Percentiles rank a stretch among this genome's conserved stretches.
phyloP scores from a whole-genome alignment of 2,888 invertebrate species.

The Spatulosminthurus flaviceps region DNA sequence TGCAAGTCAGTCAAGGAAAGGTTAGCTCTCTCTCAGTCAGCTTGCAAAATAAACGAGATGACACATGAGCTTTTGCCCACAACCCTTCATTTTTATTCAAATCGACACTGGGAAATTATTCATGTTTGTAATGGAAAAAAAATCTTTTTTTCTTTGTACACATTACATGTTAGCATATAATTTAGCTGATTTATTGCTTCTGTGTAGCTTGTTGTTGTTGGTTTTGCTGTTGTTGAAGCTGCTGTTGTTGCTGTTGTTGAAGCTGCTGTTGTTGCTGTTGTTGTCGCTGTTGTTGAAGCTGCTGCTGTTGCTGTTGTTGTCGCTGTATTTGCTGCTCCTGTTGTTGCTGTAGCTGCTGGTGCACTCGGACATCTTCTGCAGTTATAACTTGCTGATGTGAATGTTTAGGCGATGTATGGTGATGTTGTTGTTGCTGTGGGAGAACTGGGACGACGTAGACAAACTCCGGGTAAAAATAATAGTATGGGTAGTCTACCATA shows the following conservation, averaged over 20 bases:
- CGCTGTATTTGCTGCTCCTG: slow-evolving; percentile 2
- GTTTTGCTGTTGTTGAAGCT: neutral
- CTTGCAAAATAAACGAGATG: slow-evolving; percentile 2
- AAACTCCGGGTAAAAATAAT: slow-evolving; percentile 43
- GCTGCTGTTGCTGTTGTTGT: slow-evolving; percentile 21
- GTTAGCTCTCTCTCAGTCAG: neutral
- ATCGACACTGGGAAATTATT: slow-evolving; percentile 21
- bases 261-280: slow-evolving; percentile 22
- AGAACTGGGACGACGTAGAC: slow-evolving; percentile 43
- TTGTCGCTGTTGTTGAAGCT: slow-evolving; percentile 19
- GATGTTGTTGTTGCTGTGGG: slow-evolving; percentile 21
- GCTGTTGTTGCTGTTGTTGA: slow-evolving; percentile 16
- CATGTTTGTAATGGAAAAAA: neutral
- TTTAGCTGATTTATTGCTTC: slow-evolving; percentile 29
- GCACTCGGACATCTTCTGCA: slow-evolving; percentile 1
- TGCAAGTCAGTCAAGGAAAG: neutral
- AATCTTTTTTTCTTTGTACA: slow-evolving; percentile 25
- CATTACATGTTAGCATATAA: neutral
- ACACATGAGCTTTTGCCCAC: slow-evolving; percentile 22
- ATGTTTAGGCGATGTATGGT: slow-evolving; percentile 10
- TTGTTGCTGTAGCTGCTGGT: slow-evolving; percentile 16
- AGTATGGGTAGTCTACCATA: slow-evolving; percentile 39
- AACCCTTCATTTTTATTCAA: slow-evolving; percentile 29
- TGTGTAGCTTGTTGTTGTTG: slow-evolving; percentile 18
- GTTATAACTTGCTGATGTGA: neutral